Evolutionary conservation across 2,888 invertebrate species (phyloP), one percentile per base, ranked within the genome.

Genomic region (Pollenia angustigena): DNA sequence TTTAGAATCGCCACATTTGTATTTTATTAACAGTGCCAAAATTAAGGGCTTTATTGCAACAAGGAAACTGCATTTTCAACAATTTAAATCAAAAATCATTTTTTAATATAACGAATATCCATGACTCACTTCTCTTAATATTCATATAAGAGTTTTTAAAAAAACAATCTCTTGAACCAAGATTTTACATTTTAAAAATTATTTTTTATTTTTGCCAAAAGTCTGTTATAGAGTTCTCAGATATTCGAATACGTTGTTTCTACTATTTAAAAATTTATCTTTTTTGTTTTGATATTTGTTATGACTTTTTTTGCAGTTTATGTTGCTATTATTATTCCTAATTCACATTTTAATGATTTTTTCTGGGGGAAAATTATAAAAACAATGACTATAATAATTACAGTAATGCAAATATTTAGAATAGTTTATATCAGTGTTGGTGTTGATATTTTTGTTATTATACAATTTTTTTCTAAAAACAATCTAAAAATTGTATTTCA

Each of bases 271-370:
- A 68, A 40, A 4, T 44, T 60, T 54, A 32, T 69, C 7, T 69
- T 40, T 18, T 44, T 23, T n/a, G n/a, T n/a, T 69, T 75, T n/a
- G 2, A 23, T 23, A 23, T 56, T 11, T 48, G 2, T 58, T 50
- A 2, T 68, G 1, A 4, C 4, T 68, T 44, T 18, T 66, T 72
- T 62, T 71, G 42, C 32, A 12, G 12, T 48, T 50, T 64, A 11
- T 46, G 46, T 72, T 62, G 4, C 72, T n/a, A 16, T 52, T 64
- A 44, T 68, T 23, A 69, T 82, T 83, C 64, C 86, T 86, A 79
- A 79, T 82, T 81, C 78, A 60, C 52, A 82, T 74, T 79, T 78
- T 16, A 79, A 54, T 68, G 66, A 72, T 82, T 75, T 74, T 68
- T 62, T 62, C 54, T 18, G 9, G 60, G 14, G 0, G 16, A 50